Evolutionary conservation across 1,140 invertebrate genomes (phyloP), one percentile per base, ranked within the genome.

Genomic region (Ips typographus): DNA sequence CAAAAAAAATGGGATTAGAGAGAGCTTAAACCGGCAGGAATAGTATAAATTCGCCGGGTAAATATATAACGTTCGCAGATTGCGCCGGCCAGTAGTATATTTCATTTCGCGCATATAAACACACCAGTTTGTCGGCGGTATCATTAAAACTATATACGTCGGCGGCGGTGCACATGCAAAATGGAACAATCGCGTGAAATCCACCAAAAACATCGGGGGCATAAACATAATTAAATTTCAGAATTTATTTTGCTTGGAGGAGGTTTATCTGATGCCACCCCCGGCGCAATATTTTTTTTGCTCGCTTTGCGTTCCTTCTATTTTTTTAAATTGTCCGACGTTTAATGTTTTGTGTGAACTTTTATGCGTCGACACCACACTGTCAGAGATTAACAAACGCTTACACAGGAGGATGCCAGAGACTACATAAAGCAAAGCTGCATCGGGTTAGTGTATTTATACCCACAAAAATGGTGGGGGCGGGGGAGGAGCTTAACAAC

Each of bases 151-250:
- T 61, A 68, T 68, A 68, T 62, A 68, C 41, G 59, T 62, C 44
- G 44, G 44, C 44, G 44, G 44, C 44, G 58, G 40, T 68, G 57
- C 59, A 69, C 67, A 69, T 69, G 67, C 67, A 69, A 69, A 69
- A 69, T 69, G 67, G 59, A 63, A 69, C 67, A 63, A 69, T 69
- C 67, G 67, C 67, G 67, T 69, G 67, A 69, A 69, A 63, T 69
- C 60, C 67, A 42, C 67, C 67, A 40, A 63, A 69, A 69, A 69
- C 67, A 64, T 62, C 47, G 65, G 41, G 64, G 40, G 59, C 67
- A 62, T 64, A 64, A 69, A 69, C 55, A 69, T 69, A 69, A 69
- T 69, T 69, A 69, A 69, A 69, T 69, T 63, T 62, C 56, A 64
- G 56, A 69, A 69, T 69, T 69, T 69, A 69, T 69, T 56, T 64